phyloP scores from a whole-genome alignment of 2,797 vertebrate genomes.

The Setipinna tenuifilis region DNA sequence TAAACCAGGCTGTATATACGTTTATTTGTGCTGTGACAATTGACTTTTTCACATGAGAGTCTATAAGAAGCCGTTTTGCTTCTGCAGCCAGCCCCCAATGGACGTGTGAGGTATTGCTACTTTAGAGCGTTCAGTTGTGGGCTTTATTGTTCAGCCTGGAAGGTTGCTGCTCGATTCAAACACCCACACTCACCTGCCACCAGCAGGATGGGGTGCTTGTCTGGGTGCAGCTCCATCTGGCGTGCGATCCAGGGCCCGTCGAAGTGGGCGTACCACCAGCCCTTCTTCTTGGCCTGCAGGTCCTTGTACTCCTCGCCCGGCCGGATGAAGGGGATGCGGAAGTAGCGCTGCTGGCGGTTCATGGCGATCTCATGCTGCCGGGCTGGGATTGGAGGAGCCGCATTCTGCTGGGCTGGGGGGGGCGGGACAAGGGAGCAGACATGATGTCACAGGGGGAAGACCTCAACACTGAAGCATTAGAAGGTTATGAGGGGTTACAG shows the following conservation, averaged over 20 bases:
- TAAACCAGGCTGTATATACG: too few relatives aligned
- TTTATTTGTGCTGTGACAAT: too few relatives aligned
- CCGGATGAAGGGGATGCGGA: conserved; percentile 96
- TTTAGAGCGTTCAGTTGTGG: too few relatives aligned
- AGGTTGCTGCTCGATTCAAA: too few relatives aligned
- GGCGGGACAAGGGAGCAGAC: neutral
- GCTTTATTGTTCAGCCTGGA: too few relatives aligned
- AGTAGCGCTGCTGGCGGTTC: conserved; percentile 92
- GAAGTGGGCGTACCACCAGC: conserved; percentile 98
- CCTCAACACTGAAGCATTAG: neutral
- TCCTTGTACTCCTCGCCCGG: conserved; percentile 94
- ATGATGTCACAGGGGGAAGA: neutral
- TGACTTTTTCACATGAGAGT: too few relatives aligned
- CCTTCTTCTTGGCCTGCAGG: conserved; percentile 92
- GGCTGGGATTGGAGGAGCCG: conserved; percentile 75
- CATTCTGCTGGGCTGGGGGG: conserved; percentile 85
- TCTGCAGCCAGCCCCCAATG: too few relatives aligned
- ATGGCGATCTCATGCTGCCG: conserved; percentile 84
- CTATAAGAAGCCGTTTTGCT: too few relatives aligned
- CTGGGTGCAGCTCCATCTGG: conserved; percentile 97
- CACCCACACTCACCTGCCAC: conserved; percentile 83
- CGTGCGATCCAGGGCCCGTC: conserved; percentile 96
- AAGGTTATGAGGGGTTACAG: neutral
- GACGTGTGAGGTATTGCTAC: too few relatives aligned
- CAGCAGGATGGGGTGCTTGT: conserved; percentile 93